Evolutionary conservation across 2,797 vertebrate species (phyloP), one percentile per base, ranked within the genome.

Genomic region (Pampus argenteus): DNA sequence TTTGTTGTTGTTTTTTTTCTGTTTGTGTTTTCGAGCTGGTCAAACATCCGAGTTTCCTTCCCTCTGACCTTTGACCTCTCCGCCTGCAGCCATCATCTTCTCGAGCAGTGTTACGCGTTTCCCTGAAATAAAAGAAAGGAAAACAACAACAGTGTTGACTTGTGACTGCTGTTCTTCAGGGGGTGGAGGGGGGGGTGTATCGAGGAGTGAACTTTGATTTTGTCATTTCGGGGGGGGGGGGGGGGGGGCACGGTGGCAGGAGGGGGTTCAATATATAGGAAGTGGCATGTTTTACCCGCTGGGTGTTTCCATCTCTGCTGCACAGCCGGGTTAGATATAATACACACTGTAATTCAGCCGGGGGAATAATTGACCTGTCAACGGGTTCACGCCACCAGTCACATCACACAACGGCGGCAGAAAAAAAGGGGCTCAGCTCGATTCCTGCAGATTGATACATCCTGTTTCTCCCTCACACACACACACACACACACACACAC

Each of bases 291-390:
- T 84, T 88, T 66, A 75, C 82, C 91, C 74, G 28, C 6, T 23
- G 88, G 91, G 82, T 84, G 85, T 91, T 89, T 91, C 78, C 86
- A 72, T 86, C 87, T 74, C 52, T 52, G 82, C 83, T 85, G 50
- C 61, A 71, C 85, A 79, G 79, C 79, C 66, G 64, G 76, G 79
- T 84, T 80, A 70, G 86, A 91, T 90, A 88, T 92, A n/a, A n/a
- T 89, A 91, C 86, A 88, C 44, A 80, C 86, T 92, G 92, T 93
- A 91, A 93, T 92, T 92, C 91, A 91, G 87, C 83, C 48, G 45
- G 66, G 78, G 91, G 89, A 93, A 88, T 94, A 91, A 94, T 92
- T 92, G 93, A 91, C 84, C 90, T 92, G 93, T 93, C 92, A 93
- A 52, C 76, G 45, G 75, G 68, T 84, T 81, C 85, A 85, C 26